Evolutionary conservation across 2,113 vertebrate species (phyloP).

Genomic region (Emydocephalus ijimae): DNA sequence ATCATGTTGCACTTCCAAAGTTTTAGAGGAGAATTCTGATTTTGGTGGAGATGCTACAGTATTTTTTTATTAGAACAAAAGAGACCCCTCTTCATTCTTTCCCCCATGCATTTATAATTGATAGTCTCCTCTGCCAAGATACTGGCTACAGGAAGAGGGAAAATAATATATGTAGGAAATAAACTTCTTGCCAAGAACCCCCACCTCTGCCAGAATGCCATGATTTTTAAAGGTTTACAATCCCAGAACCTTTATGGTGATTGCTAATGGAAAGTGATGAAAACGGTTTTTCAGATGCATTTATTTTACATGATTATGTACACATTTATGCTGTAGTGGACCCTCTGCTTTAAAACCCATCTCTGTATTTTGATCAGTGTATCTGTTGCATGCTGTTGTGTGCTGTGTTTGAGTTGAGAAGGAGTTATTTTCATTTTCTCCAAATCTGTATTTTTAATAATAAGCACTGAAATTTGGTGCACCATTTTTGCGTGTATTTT

Average conservation of each 20-base stretch:
- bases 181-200: not conserved
- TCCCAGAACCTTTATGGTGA: not conserved
- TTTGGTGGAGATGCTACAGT: not conserved
- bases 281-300: not conserved
- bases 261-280: not conserved
- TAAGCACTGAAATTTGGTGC: not conserved
- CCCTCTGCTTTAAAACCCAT: not conserved
- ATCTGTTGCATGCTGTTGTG: not conserved
- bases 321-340: not conserved
- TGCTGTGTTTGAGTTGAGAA: not conserved
- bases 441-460: not conserved
- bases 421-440: not conserved
- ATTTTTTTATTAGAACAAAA: not conserved
- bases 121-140: too few species aligned
- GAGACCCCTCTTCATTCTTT: not conserved
- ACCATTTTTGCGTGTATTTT: not conserved
- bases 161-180: not conserved
- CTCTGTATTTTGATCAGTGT: not conserved
- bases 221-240: not conserved
- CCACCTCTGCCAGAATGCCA: not conserved
- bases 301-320: not conserved
- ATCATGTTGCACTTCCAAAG: not conserved
- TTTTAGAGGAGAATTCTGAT: not conserved
- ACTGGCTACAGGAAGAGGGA: not conserved
- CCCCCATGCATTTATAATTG: too few species aligned